Evolutionary conservation across 2,888 invertebrate genomes (phyloP).

Genomic region (Autographa pulchrina): DNA sequence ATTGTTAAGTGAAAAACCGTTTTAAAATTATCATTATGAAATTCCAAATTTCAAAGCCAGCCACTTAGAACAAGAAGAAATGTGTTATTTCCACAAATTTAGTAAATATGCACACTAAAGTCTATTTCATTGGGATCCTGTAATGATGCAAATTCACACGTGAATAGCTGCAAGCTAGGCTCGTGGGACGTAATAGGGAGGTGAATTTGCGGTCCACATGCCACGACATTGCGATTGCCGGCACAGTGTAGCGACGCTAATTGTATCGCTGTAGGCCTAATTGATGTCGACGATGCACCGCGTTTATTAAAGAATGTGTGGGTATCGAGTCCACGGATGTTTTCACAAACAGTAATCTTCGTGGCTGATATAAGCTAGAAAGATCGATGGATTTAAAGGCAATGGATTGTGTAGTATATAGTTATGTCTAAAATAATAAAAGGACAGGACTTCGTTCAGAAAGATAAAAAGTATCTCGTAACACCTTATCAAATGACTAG

Average conservation of each 20-base stretch:
- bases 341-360: slow-evolving; percentile 28
- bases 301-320: slow-evolving; percentile 44
- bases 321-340: slow-evolving; percentile 28
- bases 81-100: no score
- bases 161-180: neutral
- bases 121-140: neutral
- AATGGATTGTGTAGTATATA: neutral
- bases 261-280: slow-evolving; percentile 41
- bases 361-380: slow-evolving; percentile 23
- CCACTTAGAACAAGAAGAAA: no score
- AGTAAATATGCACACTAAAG: neutral
- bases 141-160: neutral
- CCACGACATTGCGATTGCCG: slow-evolving; percentile 25
- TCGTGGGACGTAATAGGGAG: neutral
- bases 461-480: neutral
- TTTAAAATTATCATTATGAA: no score
- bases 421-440: neutral
- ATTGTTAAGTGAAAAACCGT: no score
- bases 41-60: no score
- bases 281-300: slow-evolving; percentile 25
- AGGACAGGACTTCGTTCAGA: neutral
- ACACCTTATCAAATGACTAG: no score
- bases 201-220: neutral
- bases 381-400: slow-evolving; percentile 25
- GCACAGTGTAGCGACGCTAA: slow-evolving; percentile 35